phyloP scores from a whole-genome alignment of 2,797 vertebrate species.

The Pseudochaenichthys georgianus region DNA sequence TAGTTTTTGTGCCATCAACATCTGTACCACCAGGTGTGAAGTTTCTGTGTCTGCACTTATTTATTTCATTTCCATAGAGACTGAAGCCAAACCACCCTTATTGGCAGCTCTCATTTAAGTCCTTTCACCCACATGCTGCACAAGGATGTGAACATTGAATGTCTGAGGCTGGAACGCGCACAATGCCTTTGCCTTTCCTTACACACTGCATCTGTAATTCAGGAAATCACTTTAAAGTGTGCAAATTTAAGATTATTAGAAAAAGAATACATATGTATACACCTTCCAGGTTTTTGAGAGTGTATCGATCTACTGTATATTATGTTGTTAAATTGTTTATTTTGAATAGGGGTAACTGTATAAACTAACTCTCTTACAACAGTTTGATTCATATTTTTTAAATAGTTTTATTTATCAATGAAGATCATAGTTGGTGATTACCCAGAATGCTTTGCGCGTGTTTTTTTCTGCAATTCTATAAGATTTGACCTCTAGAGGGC shows the following conservation, averaged over 20 bases:
- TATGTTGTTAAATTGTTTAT: constrained; percentile 13
- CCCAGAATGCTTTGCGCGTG: neutral
- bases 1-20: neutral
- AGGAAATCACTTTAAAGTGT: neutral
- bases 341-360: neutral
- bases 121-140: neutral
- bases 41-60: neutral
- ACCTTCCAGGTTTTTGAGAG: constrained; percentile 1
- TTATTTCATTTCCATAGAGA: neutral
- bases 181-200: neutral
- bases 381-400: neutral
- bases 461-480: neutral
- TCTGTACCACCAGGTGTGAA: neutral
- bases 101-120: neutral
- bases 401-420: neutral
- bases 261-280: neutral
- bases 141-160: neutral
- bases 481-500: constrained; percentile 59
- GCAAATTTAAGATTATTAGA: neutral
- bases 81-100: constrained; percentile 11
- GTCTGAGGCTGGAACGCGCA: neutral
- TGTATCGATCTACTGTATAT: constrained; percentile 28
- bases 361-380: constrained; percentile 4
- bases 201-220: constrained; percentile 7
- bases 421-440: neutral